These are phyloP conservation scores for Patella ulyssiponensis DNA, from an alignment of 2,888 invertebrate species.

Conservation along the genomic window DNA sequence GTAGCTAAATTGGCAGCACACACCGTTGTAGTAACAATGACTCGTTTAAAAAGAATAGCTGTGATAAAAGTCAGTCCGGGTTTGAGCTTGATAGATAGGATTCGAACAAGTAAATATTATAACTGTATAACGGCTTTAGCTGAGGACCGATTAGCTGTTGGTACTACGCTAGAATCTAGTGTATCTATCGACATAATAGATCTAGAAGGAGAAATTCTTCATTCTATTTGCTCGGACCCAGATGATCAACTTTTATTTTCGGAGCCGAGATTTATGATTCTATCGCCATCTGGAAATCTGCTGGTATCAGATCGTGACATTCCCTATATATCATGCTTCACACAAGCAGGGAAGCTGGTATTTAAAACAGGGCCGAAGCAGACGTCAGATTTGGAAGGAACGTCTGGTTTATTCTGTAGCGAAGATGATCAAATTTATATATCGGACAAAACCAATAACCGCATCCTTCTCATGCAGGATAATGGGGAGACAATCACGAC, in stretches of 20 bases:
- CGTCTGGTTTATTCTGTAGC: constrained; percentile 1
- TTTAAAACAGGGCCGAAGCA: not conserved
- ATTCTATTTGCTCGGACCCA: not conserved
- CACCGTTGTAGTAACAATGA: not conserved
- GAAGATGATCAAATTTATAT: not conserved
- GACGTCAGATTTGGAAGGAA: not conserved
- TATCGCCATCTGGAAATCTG: not conserved
- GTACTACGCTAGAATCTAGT: not conserved
- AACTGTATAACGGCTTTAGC: not conserved
- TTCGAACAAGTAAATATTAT: constrained; percentile 4
- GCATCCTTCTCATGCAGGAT: not conserved
- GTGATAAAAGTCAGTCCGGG: not conserved
- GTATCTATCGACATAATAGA: constrained; percentile 1
- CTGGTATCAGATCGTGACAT: not conserved
- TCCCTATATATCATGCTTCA: not conserved
- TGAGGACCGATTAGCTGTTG: not conserved
- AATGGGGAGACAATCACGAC: not conserved
- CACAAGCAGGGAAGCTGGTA: not conserved
- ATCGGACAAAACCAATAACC: not conserved
- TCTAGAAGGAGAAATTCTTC: not conserved
- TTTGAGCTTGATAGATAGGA: not conserved
- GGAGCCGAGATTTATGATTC: not conserved
- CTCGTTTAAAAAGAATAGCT: not conserved
- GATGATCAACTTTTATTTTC: not conserved
- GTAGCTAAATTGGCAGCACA: not conserved